Conservation (phyloP, 2,888 invertebrate species). For the Philaethria dido region DNA sequence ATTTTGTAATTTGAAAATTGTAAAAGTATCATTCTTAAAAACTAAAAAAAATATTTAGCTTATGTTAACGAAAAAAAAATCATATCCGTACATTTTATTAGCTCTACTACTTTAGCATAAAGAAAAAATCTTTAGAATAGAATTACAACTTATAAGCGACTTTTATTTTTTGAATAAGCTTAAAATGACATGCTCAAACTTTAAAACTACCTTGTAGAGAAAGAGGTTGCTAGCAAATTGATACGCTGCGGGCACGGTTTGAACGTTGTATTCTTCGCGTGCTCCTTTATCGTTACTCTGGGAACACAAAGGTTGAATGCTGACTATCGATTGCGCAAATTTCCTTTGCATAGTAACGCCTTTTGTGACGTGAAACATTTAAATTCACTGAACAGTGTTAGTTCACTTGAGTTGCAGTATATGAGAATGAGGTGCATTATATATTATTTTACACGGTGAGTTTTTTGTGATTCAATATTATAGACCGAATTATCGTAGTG, state of each 20-base stretch:
- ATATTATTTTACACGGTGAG: neutral
- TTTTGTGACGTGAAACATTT: conserved; percentile 38
- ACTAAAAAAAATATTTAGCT: too few relatives aligned
- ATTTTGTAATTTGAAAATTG: too few relatives aligned
- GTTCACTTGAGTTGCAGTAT: conserved; percentile 9
- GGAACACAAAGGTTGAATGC: conserved; percentile 37
- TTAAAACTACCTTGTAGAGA: conserved; percentile 17
- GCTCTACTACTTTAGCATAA: neutral
- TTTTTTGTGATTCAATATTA: neutral
- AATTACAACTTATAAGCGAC: neutral
- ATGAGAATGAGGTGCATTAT: neutral
- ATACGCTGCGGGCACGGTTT: conserved; percentile 29
- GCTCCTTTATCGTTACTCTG: conserved; percentile 33
- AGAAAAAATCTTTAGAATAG: neutral
- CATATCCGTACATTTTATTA: neutral
- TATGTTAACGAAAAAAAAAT: too few relatives aligned
- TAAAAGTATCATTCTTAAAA: too few relatives aligned
- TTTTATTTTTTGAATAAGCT: neutral
- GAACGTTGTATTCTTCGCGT: conserved; percentile 34
- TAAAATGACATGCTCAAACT: conserved; percentile 19
- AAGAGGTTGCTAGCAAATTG: conserved; percentile 27
- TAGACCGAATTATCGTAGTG: too few relatives aligned
- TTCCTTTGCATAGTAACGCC: conserved; percentile 40
- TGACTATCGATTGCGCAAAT: conserved; percentile 41
- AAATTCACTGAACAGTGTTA: conserved; percentile 29